Evolutionary conservation across 2,113 vertebrate species (phyloP), one percentile per base, ranked within the genome.

Genomic region (Mungos mungo): DNA sequence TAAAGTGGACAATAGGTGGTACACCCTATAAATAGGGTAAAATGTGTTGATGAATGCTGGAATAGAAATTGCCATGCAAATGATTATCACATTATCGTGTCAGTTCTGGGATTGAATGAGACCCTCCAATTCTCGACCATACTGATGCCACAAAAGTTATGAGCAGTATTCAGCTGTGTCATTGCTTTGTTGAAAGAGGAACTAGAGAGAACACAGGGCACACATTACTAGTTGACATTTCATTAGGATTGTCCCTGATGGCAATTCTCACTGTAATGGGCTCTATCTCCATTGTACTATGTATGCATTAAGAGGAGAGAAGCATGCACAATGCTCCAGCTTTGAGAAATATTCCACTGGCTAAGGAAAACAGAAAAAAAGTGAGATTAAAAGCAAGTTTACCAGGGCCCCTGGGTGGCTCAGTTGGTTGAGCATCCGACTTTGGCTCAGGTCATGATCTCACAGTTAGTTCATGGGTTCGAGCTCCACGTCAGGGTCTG

Each of bases 301-400:
- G 8, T 81, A 35, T 66, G n/a, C n/a, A n/a, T n/a, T 41, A 52
- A 92, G 10, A 45, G 9, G 31, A 80, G 87, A 50, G 13, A 50
- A 92, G 0, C 13, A 3, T 1, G 7, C 1, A n/a, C 14, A 63
- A 7, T 13, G 19, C 4, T 12, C 12, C 2, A 9, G 9, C 9
- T 57, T 54, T 77, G 60, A 71, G 4, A 4, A 60, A 5, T 33
- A 88, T 13, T 82, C 66, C 35, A 7, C 35, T 41, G 19, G 11
- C 69, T 21, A 52, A 35, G 23, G 16, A 27, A 87, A 21, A 52
- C 3, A 25, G 57, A 84, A 80, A 71, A 35, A 10, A 2, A 7
- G 45, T 23, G 41, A 91, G 33, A 65, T 65, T 66, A 50, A 88
- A 88, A 57, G 1, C 66, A 23, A 87, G 7, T 72, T 71, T 77